These are phyloP conservation scores for Trinorchestia longiramus DNA, from an alignment of 1,140 invertebrate species.

Conservation along the genomic window DNA sequence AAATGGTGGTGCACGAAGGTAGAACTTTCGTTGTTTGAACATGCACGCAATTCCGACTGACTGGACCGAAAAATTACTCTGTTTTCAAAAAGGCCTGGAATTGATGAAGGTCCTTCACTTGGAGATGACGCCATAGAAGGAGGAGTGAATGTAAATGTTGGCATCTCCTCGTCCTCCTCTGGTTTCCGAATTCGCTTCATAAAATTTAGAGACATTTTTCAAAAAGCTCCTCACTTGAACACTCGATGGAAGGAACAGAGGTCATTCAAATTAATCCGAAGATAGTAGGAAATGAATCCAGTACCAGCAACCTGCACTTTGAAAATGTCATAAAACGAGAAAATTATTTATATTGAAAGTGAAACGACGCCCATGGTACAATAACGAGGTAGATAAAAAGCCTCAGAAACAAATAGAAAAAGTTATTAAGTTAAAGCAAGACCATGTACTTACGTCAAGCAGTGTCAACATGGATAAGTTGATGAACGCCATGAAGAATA, in stretches of 20 bases:
- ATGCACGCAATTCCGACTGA: background rate
- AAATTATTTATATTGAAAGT: background rate
- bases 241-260: background rate
- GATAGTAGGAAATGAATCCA: background rate
- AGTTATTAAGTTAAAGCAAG: background rate
- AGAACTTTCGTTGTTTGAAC: background rate
- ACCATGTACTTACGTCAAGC: background rate
- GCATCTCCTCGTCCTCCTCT: background rate
- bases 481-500: slow-evolving; percentile 25
- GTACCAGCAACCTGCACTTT: background rate
- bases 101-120: background rate
- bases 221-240: background rate
- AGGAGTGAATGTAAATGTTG: slow-evolving; percentile 37
- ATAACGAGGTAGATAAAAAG: background rate
- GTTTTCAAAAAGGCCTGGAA: slow-evolving; percentile 34
- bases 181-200: background rate
- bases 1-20: background rate
- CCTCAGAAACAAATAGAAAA: background rate
- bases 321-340: background rate
- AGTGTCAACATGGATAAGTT: slow-evolving; percentile 15
- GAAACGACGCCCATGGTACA: background rate
- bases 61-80: background rate
- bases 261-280: background rate
- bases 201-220: background rate
- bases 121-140: slow-evolving; percentile 39